These are phyloP conservation scores for Heliconius eleuchia DNA, from an alignment of 1,140 invertebrate species.

Conservation along the genomic window DNA sequence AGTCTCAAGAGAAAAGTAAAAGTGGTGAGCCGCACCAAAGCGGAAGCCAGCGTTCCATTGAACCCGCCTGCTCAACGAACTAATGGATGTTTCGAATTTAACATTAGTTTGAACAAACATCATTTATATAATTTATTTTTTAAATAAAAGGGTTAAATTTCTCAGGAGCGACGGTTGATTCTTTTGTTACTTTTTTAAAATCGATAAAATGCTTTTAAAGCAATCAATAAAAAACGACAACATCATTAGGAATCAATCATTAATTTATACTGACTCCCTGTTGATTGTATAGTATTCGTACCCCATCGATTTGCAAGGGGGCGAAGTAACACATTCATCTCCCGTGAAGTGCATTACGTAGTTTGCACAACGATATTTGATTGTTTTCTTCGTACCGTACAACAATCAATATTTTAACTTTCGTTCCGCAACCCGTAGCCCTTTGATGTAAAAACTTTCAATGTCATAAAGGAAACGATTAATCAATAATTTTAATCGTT, in stretches of 20 bases:
- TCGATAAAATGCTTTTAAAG: constrained; percentile 42
- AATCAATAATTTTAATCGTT: constrained; percentile 42
- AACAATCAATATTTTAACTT: constrained; percentile 67
- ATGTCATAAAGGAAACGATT: constrained; percentile 46
- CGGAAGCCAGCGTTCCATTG: constrained; percentile 59
- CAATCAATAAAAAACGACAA: constrained; percentile 67
- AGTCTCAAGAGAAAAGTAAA: constrained; percentile 72
- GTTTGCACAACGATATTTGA: constrained; percentile 65
- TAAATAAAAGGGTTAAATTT: constrained; percentile 34
- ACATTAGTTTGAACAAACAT: constrained; percentile 30
- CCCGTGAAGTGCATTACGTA: constrained; percentile 47
- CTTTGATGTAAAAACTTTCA: constrained; percentile 45
- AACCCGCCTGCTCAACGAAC: constrained; percentile 42
- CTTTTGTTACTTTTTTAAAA: constrained; percentile 55
- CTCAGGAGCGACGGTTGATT: constrained; percentile 59
- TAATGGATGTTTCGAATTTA: constrained; percentile 32
- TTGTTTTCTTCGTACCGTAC: constrained; percentile 60
- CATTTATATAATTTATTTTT: constrained; percentile 47
- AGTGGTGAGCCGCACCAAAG: constrained; percentile 55
- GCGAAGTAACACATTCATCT: constrained; percentile 44
- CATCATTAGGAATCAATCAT: constrained; percentile 68
- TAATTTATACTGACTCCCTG: constrained; percentile 56
- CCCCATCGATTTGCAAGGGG: constrained; percentile 49
- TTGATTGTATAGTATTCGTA: constrained; percentile 44
- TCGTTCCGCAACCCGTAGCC: constrained; percentile 56